Percentiles rank a stretch among this genome's conserved stretches.
These are phyloP conservation scores for Barnardius zonarius DNA, from an alignment of 2,113 vertebrate species.

Conservation along the genomic window DNA sequence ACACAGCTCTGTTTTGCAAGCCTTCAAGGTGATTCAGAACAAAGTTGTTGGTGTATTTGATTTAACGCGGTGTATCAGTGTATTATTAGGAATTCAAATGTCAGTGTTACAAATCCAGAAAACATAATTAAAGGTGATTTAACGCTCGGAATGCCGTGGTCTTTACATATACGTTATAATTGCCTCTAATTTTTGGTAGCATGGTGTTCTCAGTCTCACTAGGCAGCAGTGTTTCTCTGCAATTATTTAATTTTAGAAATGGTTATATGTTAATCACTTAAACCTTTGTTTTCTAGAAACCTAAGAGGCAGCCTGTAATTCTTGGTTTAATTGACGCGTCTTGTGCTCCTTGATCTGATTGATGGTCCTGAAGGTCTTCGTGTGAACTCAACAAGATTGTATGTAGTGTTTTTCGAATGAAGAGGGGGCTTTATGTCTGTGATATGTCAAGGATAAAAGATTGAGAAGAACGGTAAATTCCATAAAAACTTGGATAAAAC, in stretches of 20 bases:
- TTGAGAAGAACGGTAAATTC: not conserved
- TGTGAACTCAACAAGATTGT: not conserved
- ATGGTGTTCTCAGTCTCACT: not conserved
- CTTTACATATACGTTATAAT: conserved; percentile 21
- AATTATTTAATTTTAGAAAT: conserved; percentile 48
- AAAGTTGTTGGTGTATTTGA: conserved; percentile 38
- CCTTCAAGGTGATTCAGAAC: conserved; percentile 55
- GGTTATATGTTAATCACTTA: not conserved
- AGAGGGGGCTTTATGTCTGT: not conserved
- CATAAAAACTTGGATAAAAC: rapidly evolving
- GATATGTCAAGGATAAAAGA: not conserved
- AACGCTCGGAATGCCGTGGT: conserved; percentile 4
- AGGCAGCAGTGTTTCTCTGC: conserved; percentile 7
- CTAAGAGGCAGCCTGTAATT: not conserved
- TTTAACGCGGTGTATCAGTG: not conserved
- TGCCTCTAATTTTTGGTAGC: conserved; percentile 40
- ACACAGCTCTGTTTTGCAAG: conserved; percentile 32
- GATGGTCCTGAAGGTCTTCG: not conserved
- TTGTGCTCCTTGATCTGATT: not conserved
- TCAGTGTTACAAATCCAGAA: conserved; percentile 36
- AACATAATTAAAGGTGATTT: conserved; percentile 56
- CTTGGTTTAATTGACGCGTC: not conserved
- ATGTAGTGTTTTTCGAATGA: not conserved
- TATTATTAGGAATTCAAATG: conserved; percentile 35
- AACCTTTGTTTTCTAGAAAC: conserved; percentile 5